Conservation (phyloP, 37 sponge, comb jelly and placozoan genomes). For the Corticium candelabrum region DNA sequence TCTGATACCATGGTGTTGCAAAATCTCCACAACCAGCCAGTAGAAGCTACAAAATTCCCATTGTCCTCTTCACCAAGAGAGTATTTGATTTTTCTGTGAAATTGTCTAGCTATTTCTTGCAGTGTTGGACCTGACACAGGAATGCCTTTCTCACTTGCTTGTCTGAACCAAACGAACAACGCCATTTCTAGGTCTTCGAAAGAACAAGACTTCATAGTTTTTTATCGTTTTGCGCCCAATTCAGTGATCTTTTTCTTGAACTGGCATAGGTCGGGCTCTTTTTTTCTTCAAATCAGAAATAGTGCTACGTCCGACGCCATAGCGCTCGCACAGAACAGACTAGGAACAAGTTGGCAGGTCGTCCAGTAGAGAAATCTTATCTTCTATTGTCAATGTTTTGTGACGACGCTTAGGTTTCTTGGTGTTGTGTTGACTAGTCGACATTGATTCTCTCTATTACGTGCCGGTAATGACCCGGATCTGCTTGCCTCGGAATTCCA, state of each 20-base stretch:
- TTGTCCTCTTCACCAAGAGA: not conserved
- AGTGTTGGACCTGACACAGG: not conserved
- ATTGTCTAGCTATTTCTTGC: not conserved
- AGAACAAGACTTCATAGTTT: slow-evolving; percentile 11
- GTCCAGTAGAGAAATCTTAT: too few species aligned
- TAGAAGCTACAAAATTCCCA: not conserved
- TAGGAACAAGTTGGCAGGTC: too few species aligned
- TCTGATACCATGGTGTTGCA: not conserved
- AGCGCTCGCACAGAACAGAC: slow-evolving; percentile 25
- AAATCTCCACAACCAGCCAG: not conserved
- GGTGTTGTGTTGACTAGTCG: too few species aligned
- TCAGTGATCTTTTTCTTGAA: slow-evolving; percentile 15
- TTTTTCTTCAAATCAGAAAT: slow-evolving; percentile 40
- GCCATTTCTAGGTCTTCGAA: not conserved
- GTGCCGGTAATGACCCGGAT: too few species aligned
- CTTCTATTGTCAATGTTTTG: too few species aligned
- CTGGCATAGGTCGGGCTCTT: slow-evolving; percentile 27
- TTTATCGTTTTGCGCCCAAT: slow-evolving; percentile 24
- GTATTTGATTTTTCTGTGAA: too few species aligned
- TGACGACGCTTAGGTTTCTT: too few species aligned
- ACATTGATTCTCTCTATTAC: too few species aligned
- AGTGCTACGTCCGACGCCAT: slow-evolving; percentile 41
- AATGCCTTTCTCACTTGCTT: not conserved
- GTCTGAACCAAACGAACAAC: not conserved
- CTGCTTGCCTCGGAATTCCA: too few species aligned